Evolutionary conservation across 2,113 vertebrate genomes (phyloP).

Genomic region (Chrysochloris asiatica): DNA sequence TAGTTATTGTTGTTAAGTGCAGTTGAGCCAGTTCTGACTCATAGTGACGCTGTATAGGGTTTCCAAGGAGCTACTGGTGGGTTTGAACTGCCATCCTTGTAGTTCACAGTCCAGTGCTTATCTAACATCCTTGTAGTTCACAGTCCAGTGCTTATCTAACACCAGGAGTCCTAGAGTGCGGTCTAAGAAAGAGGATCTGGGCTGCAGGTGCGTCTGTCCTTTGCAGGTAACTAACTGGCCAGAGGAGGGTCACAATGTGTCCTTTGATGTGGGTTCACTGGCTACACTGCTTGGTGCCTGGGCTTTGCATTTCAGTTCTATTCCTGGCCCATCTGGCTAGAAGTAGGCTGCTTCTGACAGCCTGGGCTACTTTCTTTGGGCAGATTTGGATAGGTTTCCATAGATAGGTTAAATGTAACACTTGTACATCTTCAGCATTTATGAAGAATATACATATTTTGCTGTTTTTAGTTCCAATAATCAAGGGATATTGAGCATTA

Average conservation of each 20-base stretch:
- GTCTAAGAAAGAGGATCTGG: not conserved
- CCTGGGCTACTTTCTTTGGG: not conserved
- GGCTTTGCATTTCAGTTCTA: not conserved
- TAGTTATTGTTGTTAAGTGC: too few relatives aligned
- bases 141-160: too few relatives aligned
- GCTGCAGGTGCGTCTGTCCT: too few relatives aligned
- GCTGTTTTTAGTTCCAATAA: constrained; percentile 22
- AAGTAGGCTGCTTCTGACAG: not conserved
- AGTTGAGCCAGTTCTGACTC: too few relatives aligned
- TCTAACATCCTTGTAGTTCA: too few relatives aligned
- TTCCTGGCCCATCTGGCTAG: not conserved
- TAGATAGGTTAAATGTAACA: too few relatives aligned
- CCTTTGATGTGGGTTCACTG: not conserved
- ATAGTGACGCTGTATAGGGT: too few relatives aligned
- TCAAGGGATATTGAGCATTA: not conserved
- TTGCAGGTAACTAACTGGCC: too few relatives aligned
- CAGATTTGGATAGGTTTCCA: not conserved
- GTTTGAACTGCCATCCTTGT: too few relatives aligned
- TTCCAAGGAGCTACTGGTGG: too few relatives aligned
- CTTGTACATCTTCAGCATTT: not conserved
- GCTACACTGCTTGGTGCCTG: too few relatives aligned
- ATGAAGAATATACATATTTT: not conserved
- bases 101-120: too few relatives aligned
- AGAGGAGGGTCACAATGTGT: not conserved
- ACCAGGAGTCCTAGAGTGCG: rapidly evolving